Base-by-base conservation (phyloP, 2,113 vertebrate species). In the Oenanthe melanoleuca region DNA sequence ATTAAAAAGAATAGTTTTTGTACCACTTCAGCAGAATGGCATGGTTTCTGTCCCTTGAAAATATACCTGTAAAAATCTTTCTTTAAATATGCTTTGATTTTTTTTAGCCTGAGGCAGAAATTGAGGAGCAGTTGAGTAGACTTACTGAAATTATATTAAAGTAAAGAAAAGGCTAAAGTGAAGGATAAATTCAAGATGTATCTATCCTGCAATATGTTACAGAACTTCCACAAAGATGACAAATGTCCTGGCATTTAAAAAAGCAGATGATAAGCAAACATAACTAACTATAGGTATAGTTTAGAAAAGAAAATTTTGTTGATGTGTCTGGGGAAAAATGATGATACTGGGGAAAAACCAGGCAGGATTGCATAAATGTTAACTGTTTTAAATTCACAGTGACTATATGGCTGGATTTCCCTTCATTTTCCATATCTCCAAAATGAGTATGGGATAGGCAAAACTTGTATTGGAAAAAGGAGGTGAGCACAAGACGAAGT, bases 401-500 rank as follows among this genome's bases (percentile, higher is more conserved):
- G 40, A 47, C 74, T 85, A 22, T 49, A 34, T 91, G 72, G 67
- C 50, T 71, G 56, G 38, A 60, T 79, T 13, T 95, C 44, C 60
- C 80, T 66, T 92, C n/a, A 31, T 95, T 95, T 94, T 66, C 69
- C 40, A 69, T 47, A 90, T 49, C 87, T 95, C 91, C 74, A 89
- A 49, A 92, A 56, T 73, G 33, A 93, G 22, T 44, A 24, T 38
- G 57, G n/a, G 80, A 72, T 86, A 88, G 80, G 80, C 70, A 91
- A 73, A 96, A 90, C 42, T 92, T 93, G 24, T 86, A 34, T 33
- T 96, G 92, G 89, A 93, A 91, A 88, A 96, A 80, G 93, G 93
- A 92, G 20, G 59, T 3, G 12, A 67, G 80, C 44, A 75, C 47
- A n/a, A 95, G 71, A 55, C 61, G 55, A 78, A 80, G 71, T 28